A percentile compares a stretch with the other conserved stretches of the same genome.
Evolutionary conservation across 92 coral and sea anemone species (phyloP).

Genomic region (Epizoanthus scotinus): DNA sequence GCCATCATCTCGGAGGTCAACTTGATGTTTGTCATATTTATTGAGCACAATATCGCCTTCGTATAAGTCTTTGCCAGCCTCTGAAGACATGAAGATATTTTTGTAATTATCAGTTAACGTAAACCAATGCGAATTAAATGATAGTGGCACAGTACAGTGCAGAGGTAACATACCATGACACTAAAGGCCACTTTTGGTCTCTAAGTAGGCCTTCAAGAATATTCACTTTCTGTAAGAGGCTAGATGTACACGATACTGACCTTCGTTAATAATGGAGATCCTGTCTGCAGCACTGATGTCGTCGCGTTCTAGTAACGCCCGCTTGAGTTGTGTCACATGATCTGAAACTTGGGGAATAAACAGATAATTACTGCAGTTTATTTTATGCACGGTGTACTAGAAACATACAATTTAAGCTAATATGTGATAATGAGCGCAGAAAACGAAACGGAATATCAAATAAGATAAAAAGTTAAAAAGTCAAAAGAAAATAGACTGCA

Average conservation of each 20-base stretch:
- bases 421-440: slow-evolving; percentile 44
- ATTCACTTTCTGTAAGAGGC: background rate
- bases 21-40: slow-evolving; percentile 39
- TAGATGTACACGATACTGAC: slow-evolving; percentile 7
- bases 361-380: no score
- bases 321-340: slow-evolving; percentile 11
- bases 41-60: slow-evolving; percentile 69
- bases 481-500: slow-evolving; percentile 17
- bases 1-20: slow-evolving; percentile 37
- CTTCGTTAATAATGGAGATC: slow-evolving; percentile 52
- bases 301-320: slow-evolving; percentile 36
- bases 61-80: slow-evolving; percentile 38
- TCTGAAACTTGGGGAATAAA: slow-evolving; percentile 8
- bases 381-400: no score
- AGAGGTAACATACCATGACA: no score
- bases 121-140: no score
- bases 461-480: no score
- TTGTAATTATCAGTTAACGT: background rate
- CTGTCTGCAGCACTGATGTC: slow-evolving; percentile 46
- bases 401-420: background rate
- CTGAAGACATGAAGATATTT: background rate
- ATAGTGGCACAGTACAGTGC: no score
- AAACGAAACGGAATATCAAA: background rate
- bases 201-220: no score
- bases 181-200: no score